A percentile compares a stretch with the other conserved stretches of the same genome.
Conservation (phyloP, 2,888 invertebrate genomes). For the Arctia plantaginis region DNA sequence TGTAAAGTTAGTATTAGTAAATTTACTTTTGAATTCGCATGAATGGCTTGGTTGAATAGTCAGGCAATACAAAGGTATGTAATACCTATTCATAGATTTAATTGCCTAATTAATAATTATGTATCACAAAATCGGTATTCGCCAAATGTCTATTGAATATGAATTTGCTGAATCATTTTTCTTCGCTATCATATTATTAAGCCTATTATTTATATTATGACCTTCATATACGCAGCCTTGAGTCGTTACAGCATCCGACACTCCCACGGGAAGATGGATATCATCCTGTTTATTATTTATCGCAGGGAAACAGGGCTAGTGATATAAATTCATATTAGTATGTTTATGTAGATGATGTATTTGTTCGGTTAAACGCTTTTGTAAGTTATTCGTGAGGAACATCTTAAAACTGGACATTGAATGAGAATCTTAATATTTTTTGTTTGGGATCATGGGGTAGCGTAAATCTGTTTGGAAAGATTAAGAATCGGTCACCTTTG, state of each 20-base stretch:
- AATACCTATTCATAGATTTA: not conserved
- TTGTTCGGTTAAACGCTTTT: not conserved
- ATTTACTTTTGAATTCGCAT: not conserved
- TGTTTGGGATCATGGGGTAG: not conserved
- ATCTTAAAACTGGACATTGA: not conserved
- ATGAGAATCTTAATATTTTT: not conserved
- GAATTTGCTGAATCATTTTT: slow-evolving; percentile 9
- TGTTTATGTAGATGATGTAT: slow-evolving; percentile 9
- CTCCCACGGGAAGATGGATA: slow-evolving; percentile 39
- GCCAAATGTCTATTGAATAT: not conserved
- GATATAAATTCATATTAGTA: slow-evolving; percentile 36
- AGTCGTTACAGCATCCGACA: slow-evolving; percentile 36
- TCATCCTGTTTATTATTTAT: slow-evolving; percentile 43
- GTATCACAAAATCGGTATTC: not conserved
- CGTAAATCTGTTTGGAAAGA: not conserved
- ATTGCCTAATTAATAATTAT: not conserved
- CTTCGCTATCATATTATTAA: slow-evolving; percentile 16
- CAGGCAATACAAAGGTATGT: not conserved
- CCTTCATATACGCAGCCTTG: slow-evolving; percentile 30
- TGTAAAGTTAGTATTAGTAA: not conserved
- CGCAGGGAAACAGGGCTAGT: slow-evolving; percentile 26
- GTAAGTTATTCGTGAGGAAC: not conserved
- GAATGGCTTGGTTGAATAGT: not conserved
- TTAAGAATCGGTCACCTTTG: not conserved
- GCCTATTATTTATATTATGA: slow-evolving; percentile 20